These are phyloP conservation scores for Eupristina koningsbergeri DNA, from an alignment of 1,140 invertebrate genomes.

Conservation along the genomic window DNA sequence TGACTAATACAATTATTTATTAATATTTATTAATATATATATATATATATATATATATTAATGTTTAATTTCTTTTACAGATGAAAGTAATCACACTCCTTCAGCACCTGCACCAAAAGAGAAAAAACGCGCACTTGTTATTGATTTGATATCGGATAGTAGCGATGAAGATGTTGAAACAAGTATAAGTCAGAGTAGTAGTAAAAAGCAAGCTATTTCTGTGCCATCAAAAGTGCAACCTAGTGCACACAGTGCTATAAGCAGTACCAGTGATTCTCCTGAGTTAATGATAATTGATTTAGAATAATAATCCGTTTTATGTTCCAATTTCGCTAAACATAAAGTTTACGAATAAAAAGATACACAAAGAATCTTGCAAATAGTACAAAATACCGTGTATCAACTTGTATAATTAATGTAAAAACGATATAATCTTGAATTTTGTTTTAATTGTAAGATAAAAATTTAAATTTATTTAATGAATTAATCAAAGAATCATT, in stretches of 20 bases:
- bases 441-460: slow-evolving; percentile 23
- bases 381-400: slow-evolving; percentile 41
- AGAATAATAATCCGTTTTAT: slow-evolving; percentile 60
- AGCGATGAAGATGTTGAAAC: slow-evolving; percentile 66
- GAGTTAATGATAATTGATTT: slow-evolving; percentile 72
- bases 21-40: too few relatives aligned
- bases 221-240: slow-evolving; percentile 65
- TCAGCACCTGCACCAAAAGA: slow-evolving; percentile 59
- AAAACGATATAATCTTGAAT: background rate
- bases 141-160: slow-evolving; percentile 71
- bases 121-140: slow-evolving; percentile 68
- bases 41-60: too few relatives aligned
- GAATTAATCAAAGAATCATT: slow-evolving; percentile 12
- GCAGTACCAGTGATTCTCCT: slow-evolving; percentile 71
- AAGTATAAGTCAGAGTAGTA: slow-evolving; percentile 58
- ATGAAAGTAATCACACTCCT: slow-evolving; percentile 62
- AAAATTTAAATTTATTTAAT: slow-evolving; percentile 32
- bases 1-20: too few relatives aligned
- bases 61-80: slow-evolving; percentile 55
- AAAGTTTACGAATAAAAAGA: slow-evolving; percentile 1
- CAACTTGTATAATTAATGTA: slow-evolving; percentile 38
- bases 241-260: slow-evolving; percentile 65
- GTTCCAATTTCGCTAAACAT: slow-evolving; percentile 15
- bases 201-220: slow-evolving; percentile 59
- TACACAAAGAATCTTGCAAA: slow-evolving; percentile 4